Evolutionary conservation across 1,140 invertebrate genomes (phyloP).

Genomic region (Drosophila kanapiae): DNA sequence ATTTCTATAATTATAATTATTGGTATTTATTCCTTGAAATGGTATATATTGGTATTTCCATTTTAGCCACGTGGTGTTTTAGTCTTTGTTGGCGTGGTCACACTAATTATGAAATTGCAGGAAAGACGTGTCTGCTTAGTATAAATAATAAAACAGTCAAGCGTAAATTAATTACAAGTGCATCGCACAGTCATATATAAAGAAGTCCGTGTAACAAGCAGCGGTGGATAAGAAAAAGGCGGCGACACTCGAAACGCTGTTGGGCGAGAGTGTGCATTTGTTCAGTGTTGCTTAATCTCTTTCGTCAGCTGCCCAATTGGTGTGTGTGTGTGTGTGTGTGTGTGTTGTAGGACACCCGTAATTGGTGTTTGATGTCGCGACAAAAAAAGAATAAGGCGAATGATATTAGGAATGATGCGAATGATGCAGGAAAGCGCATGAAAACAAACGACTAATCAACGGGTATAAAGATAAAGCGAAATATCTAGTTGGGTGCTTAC

Average conservation of each 20-base stretch:
- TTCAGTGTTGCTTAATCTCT: slow-evolving; percentile 40
- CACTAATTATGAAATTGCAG: slow-evolving; percentile 16
- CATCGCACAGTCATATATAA: slow-evolving; percentile 8
- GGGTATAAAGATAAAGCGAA: slow-evolving; percentile 28
- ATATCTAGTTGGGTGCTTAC: slow-evolving; percentile 10
- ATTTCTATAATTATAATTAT: too few relatives aligned
- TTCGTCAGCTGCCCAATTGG: slow-evolving; percentile 38
- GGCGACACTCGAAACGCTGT: slow-evolving; percentile 19
- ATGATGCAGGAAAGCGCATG: neutral
- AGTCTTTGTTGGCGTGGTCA: neutral
- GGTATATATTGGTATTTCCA: neutral
- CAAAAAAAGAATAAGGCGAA: slow-evolving; percentile 6
- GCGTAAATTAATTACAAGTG: slow-evolving; percentile 12
- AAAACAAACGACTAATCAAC: slow-evolving; percentile 10
- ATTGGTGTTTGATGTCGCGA: neutral
- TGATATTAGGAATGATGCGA: too few relatives aligned
- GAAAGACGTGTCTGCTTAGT: slow-evolving; percentile 22
- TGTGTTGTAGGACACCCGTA: slow-evolving; percentile 14
- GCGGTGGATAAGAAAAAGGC: slow-evolving; percentile 12
- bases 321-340: slow-evolving; percentile 31
- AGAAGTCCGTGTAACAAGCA: slow-evolving; percentile 14
- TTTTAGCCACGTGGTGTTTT: neutral
- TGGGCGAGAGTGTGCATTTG: slow-evolving; percentile 12
- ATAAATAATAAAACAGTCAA: slow-evolving; percentile 16
- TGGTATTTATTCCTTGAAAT: neutral